Evolutionary conservation across 2,113 vertebrate genomes (phyloP).

Genomic region (Mormyrus lacerda): DNA sequence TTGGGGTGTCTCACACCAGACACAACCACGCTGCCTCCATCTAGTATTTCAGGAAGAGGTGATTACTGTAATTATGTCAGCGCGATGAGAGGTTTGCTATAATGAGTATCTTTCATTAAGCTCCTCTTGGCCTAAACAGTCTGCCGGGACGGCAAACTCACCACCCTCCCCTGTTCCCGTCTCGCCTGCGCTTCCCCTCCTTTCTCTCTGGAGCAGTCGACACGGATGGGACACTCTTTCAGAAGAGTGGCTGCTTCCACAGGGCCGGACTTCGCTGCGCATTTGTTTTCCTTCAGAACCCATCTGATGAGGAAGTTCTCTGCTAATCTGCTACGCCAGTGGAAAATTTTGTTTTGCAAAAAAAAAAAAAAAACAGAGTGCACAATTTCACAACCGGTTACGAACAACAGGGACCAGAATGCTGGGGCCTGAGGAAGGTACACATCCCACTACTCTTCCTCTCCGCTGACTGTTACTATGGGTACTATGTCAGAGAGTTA

Average conservation of each 20-base stretch:
- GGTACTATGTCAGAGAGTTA: background rate
- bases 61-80: slow-evolving; percentile 57
- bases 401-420: background rate
- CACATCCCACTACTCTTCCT: background rate
- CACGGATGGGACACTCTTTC: background rate
- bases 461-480: background rate
- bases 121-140: slow-evolving; percentile 39
- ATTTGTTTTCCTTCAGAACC: background rate
- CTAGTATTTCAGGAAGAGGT: slow-evolving; percentile 47
- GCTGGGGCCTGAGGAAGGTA: background rate
- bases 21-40: slow-evolving; percentile 52
- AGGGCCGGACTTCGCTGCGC: background rate
- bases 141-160: slow-evolving; percentile 29
- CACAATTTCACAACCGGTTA: too few species aligned
- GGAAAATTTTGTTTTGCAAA: background rate
- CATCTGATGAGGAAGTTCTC: background rate
- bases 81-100: slow-evolving; percentile 53
- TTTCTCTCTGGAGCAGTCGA: background rate
- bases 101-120: slow-evolving; percentile 52
- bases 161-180: background rate
- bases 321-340: background rate
- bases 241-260: background rate
- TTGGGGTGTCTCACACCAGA: slow-evolving; percentile 49
- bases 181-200: background rate
- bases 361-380: background rate